Conservation (phyloP, 1,140 invertebrate genomes). For the Sarcophaga peregrina region DNA sequence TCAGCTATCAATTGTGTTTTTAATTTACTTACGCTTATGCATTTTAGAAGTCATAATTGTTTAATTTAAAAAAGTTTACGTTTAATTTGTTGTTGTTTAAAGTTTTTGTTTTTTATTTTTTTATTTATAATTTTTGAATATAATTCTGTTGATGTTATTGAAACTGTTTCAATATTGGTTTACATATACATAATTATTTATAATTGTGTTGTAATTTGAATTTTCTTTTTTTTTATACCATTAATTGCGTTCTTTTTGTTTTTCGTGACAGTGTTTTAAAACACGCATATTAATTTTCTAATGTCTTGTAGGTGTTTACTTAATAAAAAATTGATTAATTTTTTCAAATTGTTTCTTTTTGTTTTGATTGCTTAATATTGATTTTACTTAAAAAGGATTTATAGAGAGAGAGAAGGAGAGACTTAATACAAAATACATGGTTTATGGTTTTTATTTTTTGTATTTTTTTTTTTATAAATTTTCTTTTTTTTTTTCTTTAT, state of each 20-base stretch:
- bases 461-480: neutral
- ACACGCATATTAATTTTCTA: neutral
- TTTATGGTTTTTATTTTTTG: neutral
- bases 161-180: slow-evolving; percentile 25
- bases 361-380: slow-evolving; percentile 13
- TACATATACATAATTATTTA: slow-evolving; percentile 14
- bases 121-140: slow-evolving; percentile 18
- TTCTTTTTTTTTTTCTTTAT: neutral
- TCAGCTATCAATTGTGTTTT: no score
- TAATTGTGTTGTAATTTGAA: neutral
- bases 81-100: no score
- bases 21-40: no score
- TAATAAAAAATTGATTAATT: neutral
- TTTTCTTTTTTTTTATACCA: neutral
- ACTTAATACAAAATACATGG: slow-evolving; percentile 16
- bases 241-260: no score
- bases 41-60: no score
- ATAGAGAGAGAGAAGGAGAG: neutral
- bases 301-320: neutral
- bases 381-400: neutral
- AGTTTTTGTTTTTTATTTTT: neutral
- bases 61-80: no score
- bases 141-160: neutral
- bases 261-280: neutral
- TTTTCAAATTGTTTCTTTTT: neutral